Percentiles rank a stretch among this genome's conserved stretches.
These are phyloP conservation scores for Goniozus legneri DNA, from an alignment of 1,140 invertebrate genomes.

Conservation along the genomic window DNA sequence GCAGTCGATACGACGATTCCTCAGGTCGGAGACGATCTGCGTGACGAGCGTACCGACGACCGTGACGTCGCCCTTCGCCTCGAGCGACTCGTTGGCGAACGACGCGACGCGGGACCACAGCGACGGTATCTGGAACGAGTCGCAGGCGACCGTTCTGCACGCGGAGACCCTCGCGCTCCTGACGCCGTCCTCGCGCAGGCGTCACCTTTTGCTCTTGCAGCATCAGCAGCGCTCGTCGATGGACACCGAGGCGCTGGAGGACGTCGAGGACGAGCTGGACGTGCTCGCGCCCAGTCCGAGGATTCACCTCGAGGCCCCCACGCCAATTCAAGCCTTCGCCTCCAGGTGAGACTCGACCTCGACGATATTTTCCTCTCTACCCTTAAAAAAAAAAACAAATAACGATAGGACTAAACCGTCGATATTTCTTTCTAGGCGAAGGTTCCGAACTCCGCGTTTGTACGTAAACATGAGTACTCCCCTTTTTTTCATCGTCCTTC, in stretches of 20 bases:
- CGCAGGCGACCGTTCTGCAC: slow-evolving; percentile 77
- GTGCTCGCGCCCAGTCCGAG: slow-evolving; percentile 40
- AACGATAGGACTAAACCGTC: no score
- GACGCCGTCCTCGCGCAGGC: slow-evolving; percentile 71
- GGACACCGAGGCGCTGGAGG: slow-evolving; percentile 76
- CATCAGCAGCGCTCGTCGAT: slow-evolving; percentile 81
- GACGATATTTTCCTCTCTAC: background rate
- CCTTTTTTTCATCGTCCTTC: no score
- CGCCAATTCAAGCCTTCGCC: slow-evolving; percentile 33
- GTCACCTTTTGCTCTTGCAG: slow-evolving; percentile 71
- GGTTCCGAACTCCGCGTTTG: no score
- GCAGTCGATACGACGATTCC: slow-evolving; percentile 6
- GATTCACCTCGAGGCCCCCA: slow-evolving; percentile 41
- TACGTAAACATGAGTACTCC: no score
- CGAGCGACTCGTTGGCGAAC: slow-evolving; percentile 74
- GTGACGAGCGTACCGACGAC: slow-evolving; percentile 15
- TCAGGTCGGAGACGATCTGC: slow-evolving; percentile 6
- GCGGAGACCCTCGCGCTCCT: slow-evolving; percentile 66
- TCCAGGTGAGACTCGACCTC: slow-evolving; percentile 27
- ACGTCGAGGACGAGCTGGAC: slow-evolving; percentile 65
- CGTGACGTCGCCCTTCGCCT: slow-evolving; percentile 68
- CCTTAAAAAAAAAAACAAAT: no score
- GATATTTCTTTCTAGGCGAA: no score
- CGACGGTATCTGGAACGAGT: slow-evolving; percentile 83
- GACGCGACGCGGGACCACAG: slow-evolving; percentile 76